phyloP scores from a whole-genome alignment of 1,140 invertebrate genomes.

The Chrysomallon squamiferum region DNA sequence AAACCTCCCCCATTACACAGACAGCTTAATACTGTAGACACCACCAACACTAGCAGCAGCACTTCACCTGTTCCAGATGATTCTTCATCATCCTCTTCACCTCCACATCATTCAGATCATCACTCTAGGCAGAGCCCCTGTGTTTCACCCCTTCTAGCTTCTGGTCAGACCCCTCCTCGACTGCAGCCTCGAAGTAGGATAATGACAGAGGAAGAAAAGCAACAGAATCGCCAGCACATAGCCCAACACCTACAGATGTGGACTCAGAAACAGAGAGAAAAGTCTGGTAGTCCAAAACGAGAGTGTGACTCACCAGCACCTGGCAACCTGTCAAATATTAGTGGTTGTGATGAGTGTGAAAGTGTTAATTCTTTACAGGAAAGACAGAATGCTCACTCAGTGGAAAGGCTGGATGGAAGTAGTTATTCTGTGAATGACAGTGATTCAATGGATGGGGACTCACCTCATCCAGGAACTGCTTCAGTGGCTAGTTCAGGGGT shows the following conservation, averaged over 20 bases:
- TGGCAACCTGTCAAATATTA: slow-evolving; percentile 1
- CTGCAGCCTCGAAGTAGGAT: slow-evolving; percentile 41
- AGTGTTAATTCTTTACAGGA: neutral
- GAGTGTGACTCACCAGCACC: slow-evolving; percentile 19
- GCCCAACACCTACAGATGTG: slow-evolving; percentile 55
- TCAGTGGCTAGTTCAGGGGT: too few species aligned
- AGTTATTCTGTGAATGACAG: too few species aligned
- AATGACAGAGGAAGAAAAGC: slow-evolving; percentile 51
- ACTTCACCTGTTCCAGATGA: neutral
- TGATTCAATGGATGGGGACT: too few species aligned
- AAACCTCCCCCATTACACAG: slow-evolving; percentile 1
- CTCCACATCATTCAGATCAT: neutral
- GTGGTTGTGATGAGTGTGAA: slow-evolving; percentile 1
- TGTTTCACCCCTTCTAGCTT: slow-evolving; percentile 10
- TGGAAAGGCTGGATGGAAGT: too few species aligned
- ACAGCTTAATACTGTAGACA: neutral
- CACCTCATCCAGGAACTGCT: too few species aligned
- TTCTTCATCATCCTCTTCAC: neutral
- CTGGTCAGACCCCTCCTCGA: slow-evolving; percentile 31
- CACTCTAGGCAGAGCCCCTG: slow-evolving; percentile 17
- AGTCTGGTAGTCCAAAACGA: slow-evolving; percentile 14
- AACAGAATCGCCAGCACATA: slow-evolving; percentile 54
- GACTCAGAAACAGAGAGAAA: slow-evolving; percentile 46
- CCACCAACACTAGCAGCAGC: slow-evolving; percentile 1
- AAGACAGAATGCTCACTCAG: too few species aligned